These are phyloP conservation scores for Potamarius usumacintae DNA, from an alignment of 2,113 vertebrate genomes.

Conservation along the genomic window DNA sequence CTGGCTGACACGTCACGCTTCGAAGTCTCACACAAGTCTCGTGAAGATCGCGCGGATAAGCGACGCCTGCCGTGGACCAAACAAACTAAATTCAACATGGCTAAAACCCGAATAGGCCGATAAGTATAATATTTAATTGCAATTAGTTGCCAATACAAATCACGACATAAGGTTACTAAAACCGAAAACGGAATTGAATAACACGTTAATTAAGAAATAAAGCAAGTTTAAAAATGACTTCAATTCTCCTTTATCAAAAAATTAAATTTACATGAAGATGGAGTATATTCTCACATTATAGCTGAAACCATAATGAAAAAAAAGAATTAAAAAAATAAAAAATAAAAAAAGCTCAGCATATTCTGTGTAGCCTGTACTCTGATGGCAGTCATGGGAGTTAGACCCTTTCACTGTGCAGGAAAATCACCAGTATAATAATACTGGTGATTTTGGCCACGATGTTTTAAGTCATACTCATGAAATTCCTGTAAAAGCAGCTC, in stretches of 20 bases:
- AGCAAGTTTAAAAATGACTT: not conserved
- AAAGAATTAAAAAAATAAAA: not conserved
- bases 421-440: not conserved
- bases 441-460: not conserved
- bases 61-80: too few species aligned
- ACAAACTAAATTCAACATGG: too few species aligned
- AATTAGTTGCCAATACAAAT: too few species aligned
- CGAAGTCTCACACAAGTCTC: too few species aligned
- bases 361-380: not conserved
- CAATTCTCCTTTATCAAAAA: not conserved
- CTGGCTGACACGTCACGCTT: too few species aligned
- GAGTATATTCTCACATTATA: not conserved
- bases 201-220: too few species aligned
- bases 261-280: not conserved
- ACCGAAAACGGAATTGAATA: too few species aligned
- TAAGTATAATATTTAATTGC: too few species aligned
- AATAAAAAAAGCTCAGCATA: not conserved
- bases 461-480: not conserved
- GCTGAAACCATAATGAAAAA: not conserved
- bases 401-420: not conserved
- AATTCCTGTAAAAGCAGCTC: not conserved
- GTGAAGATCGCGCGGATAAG: too few species aligned
- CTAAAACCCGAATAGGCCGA: too few species aligned
- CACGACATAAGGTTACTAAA: too few species aligned
- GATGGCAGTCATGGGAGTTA: not conserved